phyloP scores from a whole-genome alignment of 1,140 invertebrate species.

The Anagrus nilaparvatae region DNA sequence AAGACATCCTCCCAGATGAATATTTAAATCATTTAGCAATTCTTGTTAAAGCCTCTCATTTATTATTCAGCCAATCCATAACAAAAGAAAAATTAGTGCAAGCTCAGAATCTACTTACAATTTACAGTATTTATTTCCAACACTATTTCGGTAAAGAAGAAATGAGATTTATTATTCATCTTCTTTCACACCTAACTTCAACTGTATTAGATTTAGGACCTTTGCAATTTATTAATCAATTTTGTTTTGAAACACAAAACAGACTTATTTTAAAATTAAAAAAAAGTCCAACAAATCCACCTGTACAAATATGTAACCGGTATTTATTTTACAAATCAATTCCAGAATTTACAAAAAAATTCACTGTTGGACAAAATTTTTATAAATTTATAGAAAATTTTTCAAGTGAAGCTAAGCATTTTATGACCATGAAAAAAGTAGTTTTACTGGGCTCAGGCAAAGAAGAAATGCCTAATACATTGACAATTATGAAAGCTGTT shows the following conservation, averaged over 20 bases:
- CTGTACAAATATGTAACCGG: no score
- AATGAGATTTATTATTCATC: conserved; percentile 18
- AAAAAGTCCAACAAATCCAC: no score
- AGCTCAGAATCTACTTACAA: conserved; percentile 6
- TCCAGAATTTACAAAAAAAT: no score
- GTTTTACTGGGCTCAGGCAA: no score
- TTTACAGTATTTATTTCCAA: conserved; percentile 9
- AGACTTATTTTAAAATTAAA: conserved; percentile 3
- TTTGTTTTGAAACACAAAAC: conserved; percentile 16
- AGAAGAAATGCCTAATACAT: no score
- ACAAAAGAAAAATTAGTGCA: conserved; percentile 3
- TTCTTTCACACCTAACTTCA: conserved; percentile 12
- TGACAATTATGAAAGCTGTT: no score
- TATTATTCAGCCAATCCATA: conserved; percentile 13
- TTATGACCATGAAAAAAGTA: no score
- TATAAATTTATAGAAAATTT: no score
- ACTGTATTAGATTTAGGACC: conserved; percentile 12
- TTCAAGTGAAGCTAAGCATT: no score
- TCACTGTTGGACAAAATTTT: no score
- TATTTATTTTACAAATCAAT: no score
- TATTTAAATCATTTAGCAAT: conserved; percentile 14
- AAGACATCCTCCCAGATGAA: conserved; percentile 3
- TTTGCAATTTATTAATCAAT: conserved; percentile 2
- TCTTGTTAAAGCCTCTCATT: conserved; percentile 10
- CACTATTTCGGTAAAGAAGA: conserved; percentile 11